These are phyloP conservation scores for Aldrovandia affinis DNA, from an alignment of 2,797 vertebrate species.

Conservation along the genomic window DNA sequence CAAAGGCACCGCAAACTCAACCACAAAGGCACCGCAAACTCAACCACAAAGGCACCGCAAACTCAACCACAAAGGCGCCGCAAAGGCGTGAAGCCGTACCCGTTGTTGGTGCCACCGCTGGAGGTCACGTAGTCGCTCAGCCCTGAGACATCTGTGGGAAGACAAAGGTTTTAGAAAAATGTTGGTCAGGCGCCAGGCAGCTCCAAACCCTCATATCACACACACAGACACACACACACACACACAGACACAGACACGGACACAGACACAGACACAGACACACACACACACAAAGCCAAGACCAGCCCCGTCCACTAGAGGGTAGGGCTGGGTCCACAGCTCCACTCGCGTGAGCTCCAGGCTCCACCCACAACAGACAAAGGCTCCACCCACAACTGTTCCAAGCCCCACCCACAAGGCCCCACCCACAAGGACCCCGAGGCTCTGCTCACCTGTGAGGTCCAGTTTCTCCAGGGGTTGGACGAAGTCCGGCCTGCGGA, in stretches of 20 bases:
- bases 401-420: neutral
- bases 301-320: neutral
- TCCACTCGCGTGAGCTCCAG: neutral
- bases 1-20: too few relatives aligned
- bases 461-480: conserved; percentile 72
- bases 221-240: neutral
- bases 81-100: conserved; percentile 54
- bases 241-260: neutral
- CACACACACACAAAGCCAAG: neutral
- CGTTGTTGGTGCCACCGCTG: conserved; percentile 57
- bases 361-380: neutral
- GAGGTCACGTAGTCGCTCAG: conserved; percentile 47
- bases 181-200: neutral
- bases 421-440: neutral
- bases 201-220: neutral
- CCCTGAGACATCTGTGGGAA: conserved; percentile 59
- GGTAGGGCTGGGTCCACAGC: neutral
- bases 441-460: conserved; percentile 56
- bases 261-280: neutral
- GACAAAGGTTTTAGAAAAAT: conserved; percentile 28
- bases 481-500: conserved; percentile 86
- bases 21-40: neutral
- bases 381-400: too few relatives aligned
- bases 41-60: neutral
- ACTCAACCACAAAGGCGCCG: neutral